Base-by-base conservation (phyloP, 2,797 vertebrate species). In the Rhincodon typus region DNA sequence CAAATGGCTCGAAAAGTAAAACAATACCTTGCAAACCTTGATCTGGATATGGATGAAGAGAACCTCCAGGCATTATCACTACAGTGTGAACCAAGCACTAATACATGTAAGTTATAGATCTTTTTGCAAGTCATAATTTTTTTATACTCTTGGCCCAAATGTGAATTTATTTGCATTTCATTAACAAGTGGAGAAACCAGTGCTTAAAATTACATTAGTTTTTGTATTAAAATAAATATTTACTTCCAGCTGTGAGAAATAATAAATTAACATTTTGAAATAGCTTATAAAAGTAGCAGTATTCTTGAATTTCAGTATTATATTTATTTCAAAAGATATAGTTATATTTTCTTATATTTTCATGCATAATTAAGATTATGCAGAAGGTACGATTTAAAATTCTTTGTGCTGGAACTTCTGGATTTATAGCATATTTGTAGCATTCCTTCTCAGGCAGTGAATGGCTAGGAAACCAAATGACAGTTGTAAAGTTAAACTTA, bases 1-100 rank as follows among this genome's bases (percentile, higher is more conserved):
- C 99, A 99, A 97, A 99, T 99, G 99, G 98, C 99, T 96, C 98
- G 99, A 95, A 99, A 99, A 97, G 99, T 99, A 95, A 99, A 99
- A 96, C 99, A 99, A 96, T 99, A 99, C 97, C 98, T 99, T 97
- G 98, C 98, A 95, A 98, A 99, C 97, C 98, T 99, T 96, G 98
- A 98, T 96, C 98, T 99, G 96, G 99, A 99, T 96, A 99, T 98
- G 95, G 99, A 99, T 66, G 99, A 99, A 97, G 99, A 99, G 97
- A 99, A 98, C 90, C 98, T 99, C 67, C 99, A 99, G 97, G 99
- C 98, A 0, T 97, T 99, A 0, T 99, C 99, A 0, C 96, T 99
- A 95, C 99, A 99, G 97, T 99, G 99, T 77, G 99, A 99, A 96
- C 98, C 99, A 95, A 98, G 99, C 93, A 98, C 99, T 84, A 99